These are phyloP conservation scores for Aphelenchoides avenae DNA, from an alignment of 1,140 invertebrate genomes.

Conservation along the genomic window DNA sequence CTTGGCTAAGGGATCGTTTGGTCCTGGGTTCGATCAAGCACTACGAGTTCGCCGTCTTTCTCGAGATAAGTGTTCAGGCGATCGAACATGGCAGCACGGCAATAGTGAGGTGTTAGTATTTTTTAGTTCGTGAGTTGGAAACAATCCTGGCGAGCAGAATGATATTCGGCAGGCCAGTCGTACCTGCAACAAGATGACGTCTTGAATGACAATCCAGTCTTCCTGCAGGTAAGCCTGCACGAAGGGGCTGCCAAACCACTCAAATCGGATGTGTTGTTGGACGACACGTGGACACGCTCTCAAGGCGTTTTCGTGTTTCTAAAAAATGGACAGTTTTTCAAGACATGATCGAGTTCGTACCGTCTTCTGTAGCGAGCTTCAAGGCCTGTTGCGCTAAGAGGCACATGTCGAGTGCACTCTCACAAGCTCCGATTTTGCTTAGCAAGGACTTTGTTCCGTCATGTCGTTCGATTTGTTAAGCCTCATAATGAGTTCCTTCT, in stretches of 20 bases:
- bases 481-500: no score
- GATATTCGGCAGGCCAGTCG: not conserved
- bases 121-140: not conserved
- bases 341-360: no score
- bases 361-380: no score
- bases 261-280: constrained; percentile 66
- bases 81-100: constrained; percentile 84
- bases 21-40: constrained; percentile 81
- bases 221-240: constrained; percentile 80
- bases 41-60: constrained; percentile 77
- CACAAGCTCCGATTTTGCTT: no score
- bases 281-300: constrained; percentile 5
- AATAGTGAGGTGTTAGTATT: no score
- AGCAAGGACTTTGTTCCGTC: no score
- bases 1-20: constrained; percentile 73
- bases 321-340: constrained; percentile 7
- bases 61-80: constrained; percentile 90
- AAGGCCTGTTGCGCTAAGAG: no score
- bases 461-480: no score
- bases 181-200: constrained; percentile 88
- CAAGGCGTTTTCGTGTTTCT: constrained; percentile 5
- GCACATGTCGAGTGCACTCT: no score
- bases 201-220: constrained; percentile 86
- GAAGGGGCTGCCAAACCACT: constrained; percentile 92
- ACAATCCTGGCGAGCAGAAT: no score